Percentiles rank a stretch among this genome's conserved stretches.
phyloP scores from a whole-genome alignment of 2,888 invertebrate genomes.

The Folsomia candida region DNA sequence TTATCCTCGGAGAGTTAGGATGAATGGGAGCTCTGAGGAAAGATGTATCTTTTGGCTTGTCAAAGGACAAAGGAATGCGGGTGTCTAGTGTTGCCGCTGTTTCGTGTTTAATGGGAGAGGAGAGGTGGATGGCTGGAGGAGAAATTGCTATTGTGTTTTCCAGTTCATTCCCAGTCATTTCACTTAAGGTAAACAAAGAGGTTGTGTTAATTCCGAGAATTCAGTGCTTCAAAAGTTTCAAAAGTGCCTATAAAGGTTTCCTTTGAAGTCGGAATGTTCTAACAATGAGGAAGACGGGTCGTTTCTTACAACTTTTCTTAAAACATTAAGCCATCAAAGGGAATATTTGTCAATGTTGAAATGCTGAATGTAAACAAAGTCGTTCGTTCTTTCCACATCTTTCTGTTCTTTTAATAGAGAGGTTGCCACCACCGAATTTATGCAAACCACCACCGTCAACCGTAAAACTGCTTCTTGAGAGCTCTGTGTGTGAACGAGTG shows the following conservation, averaged over 20 bases:
- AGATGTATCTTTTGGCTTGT: too few species aligned
- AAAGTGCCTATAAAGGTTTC: background rate
- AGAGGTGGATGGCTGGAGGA: background rate
- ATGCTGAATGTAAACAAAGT: constrained; percentile 4
- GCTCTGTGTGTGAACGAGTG: background rate
- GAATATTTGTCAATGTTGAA: constrained; percentile 7
- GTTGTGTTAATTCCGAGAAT: background rate
- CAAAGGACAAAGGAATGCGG: too few species aligned
- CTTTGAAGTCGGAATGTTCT: constrained; percentile 1
- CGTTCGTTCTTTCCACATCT: background rate
- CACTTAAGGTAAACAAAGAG: constrained; percentile 8
- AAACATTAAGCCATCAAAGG: constrained; percentile 5
- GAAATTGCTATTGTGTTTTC: background rate
- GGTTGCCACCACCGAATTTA: background rate
- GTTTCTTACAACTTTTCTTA: background rate
- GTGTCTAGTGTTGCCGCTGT: too few species aligned
- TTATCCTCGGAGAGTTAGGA: too few species aligned
- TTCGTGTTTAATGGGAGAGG: background rate
- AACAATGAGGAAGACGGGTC: background rate
- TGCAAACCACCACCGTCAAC: background rate
- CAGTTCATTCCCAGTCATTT: constrained; percentile 8
- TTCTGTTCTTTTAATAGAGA: background rate
- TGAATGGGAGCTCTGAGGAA: too few species aligned
- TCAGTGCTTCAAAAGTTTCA: background rate
- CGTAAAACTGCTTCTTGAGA: background rate